A percentile compares a stretch with the other conserved stretches of the same genome.
Evolutionary conservation across 2,113 vertebrate species (phyloP).

Genomic region (Benitochromis conjunctus): DNA sequence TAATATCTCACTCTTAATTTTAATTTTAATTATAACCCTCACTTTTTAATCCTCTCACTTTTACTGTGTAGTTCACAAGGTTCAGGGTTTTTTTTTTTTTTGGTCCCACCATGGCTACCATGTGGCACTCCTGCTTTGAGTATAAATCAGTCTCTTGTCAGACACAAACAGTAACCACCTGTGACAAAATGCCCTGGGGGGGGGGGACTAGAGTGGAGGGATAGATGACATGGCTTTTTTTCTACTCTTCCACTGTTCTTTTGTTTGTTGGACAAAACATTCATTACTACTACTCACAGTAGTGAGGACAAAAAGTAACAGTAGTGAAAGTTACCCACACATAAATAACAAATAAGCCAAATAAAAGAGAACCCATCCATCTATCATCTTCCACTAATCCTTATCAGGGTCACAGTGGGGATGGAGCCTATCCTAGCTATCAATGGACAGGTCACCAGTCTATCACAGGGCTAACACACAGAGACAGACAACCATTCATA

Average conservation of each 20-base stretch:
- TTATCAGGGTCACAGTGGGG: not conserved
- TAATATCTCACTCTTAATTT: not conserved
- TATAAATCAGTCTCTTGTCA: conserved; percentile 58
- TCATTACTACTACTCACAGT: fast-evolving
- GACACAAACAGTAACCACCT: conserved; percentile 22
- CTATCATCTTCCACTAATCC: not conserved
- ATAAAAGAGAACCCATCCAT: not conserved
- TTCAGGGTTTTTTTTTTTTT: conserved; percentile 46
- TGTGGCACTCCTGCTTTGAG: conserved; percentile 42
- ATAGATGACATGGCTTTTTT: not conserved
- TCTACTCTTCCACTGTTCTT: not conserved
- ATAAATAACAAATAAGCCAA: not conserved
- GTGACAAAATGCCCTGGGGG: conserved; percentile 5
- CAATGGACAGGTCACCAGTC: not conserved
- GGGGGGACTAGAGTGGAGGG: not conserved
- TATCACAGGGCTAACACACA: not conserved
- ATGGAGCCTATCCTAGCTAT: not conserved
- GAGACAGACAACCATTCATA: not conserved
- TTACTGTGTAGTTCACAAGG: conserved; percentile 53
- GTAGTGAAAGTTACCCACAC: not conserved
- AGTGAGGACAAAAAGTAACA: not conserved
- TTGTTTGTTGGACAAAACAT: not conserved
- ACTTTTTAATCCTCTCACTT: not conserved
- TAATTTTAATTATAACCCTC: not conserved
- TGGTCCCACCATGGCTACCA: conserved; percentile 18